Evolutionary conservation across 2,113 vertebrate genomes (phyloP), one percentile per base, ranked within the genome.

Genomic region (Carassius auratus): DNA sequence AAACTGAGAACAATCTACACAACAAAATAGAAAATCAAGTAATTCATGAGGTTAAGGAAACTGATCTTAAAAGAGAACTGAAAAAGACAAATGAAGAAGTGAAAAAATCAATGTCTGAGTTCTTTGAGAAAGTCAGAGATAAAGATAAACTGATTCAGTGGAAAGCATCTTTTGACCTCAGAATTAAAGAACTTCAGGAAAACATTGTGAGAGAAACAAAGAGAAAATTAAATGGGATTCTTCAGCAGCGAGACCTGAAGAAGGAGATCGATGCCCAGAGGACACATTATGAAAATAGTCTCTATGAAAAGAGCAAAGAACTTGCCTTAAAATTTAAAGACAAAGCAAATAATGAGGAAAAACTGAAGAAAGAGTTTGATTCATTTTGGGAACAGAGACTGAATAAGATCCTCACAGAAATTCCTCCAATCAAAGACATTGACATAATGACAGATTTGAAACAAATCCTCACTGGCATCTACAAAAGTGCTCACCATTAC

Each of bases 1-100:
- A 30, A 30, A 14, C 91, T 30, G 89, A 94, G n/a, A 88, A 87
- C n/a, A 87, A 91, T 13, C 74, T 95, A 57, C 82, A 50, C 1
- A 92, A 91, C 3, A 86, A 59, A 45, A 77, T 94, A 36, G 38
- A 61, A 48, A 75, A 75, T 50, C 10, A 14, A 75, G 5, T 10
- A 75, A 48, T 75, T 23, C 4, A 75, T 48, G 55, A 13, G 1
- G 14, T 87, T 13, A 57, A 76, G 0, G 36, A 38, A 38, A 52
- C 30, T 26, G 5, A 69, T 33, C 79, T 92, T 12, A 73, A 86
- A 10, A 15, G 4, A 0, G 14, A 3, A 50, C 69, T 92, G 36
- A 48, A 68, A 13, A 42, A 4, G 36, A 90, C 82, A 8, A 61
- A 45, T 0, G 17, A 88, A 13, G 14, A 14, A 15, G 89, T 94